Percentiles rank a stretch among this genome's conserved stretches.
Conservation (phyloP, 1,140 invertebrate genomes). For the Zaprionus lachaisei region DNA sequence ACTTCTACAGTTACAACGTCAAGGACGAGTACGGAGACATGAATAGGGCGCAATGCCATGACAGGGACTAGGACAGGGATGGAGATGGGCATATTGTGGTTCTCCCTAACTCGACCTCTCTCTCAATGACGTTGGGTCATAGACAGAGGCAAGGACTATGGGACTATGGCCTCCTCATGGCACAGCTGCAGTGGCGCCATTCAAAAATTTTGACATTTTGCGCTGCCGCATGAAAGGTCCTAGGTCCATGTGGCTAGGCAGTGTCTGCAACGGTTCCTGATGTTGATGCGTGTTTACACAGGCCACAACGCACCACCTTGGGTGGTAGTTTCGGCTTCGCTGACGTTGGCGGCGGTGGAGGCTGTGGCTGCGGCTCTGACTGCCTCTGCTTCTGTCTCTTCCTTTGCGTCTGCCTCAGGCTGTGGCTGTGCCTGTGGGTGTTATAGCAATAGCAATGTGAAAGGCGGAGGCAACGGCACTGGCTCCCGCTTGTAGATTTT, state of each 20-base stretch:
- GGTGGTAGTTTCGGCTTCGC: constrained; percentile 23
- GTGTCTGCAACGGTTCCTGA: constrained; percentile 37
- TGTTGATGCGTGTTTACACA: constrained; percentile 64
- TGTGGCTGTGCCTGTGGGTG: constrained; percentile 3
- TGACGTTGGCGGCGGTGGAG: not conserved
- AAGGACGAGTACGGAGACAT: constrained; percentile 13
- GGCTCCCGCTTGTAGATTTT: constrained; percentile 58
- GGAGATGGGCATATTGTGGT: constrained; percentile 47
- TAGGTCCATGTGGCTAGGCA: constrained; percentile 45
- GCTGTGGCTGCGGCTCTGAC: not conserved
- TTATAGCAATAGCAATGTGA: constrained; percentile 17
- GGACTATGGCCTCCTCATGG: constrained; percentile 20
- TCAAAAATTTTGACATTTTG: constrained; percentile 81
- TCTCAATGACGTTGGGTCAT: constrained; percentile 19
- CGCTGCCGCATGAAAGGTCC: constrained; percentile 59
- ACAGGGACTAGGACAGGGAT: constrained; percentile 5
- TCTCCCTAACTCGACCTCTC: constrained; percentile 42
- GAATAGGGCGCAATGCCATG: not conserved
- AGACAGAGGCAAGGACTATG: constrained; percentile 13
- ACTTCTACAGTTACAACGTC: constrained; percentile 44
- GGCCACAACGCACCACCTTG: constrained; percentile 43
- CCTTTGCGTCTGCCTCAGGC: not conserved
- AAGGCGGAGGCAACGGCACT: not conserved
- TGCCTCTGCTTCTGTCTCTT: not conserved
- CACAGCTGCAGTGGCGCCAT: constrained; percentile 73